These are phyloP conservation scores for Pipistrellus pipistrellus DNA, from an alignment of 2,797 vertebrate genomes.

Conservation along the genomic window DNA sequence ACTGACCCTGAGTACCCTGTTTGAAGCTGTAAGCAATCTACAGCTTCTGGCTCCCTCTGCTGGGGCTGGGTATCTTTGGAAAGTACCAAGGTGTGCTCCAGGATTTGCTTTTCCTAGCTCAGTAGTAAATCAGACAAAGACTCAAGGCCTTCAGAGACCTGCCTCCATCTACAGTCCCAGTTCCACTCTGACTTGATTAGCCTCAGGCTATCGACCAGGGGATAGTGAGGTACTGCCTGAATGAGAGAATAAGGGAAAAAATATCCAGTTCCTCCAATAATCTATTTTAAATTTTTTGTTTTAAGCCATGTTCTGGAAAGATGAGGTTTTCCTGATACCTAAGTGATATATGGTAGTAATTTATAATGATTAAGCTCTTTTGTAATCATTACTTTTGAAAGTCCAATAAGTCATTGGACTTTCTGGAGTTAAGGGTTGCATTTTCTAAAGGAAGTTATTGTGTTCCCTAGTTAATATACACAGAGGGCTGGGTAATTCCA, in stretches of 20 bases:
- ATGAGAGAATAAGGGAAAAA: neutral
- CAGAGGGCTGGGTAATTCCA: neutral
- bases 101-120: no score
- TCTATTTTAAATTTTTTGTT: neutral
- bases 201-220: neutral
- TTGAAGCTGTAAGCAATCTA: no score
- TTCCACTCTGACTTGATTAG: no score
- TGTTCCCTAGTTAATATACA: neutral
- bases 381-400: neutral
- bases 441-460: slow-evolving; percentile 44
- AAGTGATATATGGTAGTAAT: neutral
- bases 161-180: no score
- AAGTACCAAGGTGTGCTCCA: no score
- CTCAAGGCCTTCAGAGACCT: no score
- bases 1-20: no score
- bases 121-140: no score
- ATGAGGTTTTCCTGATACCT: neutral
- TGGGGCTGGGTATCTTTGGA: no score
- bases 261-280: neutral
- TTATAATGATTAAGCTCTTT: neutral
- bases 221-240: neutral
- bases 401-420: neutral
- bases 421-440: neutral
- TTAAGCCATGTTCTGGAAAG: neutral
- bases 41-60: no score